Base-by-base conservation (phyloP, 92 coral and sea anemone genomes). In the Meandrina meandrites region DNA sequence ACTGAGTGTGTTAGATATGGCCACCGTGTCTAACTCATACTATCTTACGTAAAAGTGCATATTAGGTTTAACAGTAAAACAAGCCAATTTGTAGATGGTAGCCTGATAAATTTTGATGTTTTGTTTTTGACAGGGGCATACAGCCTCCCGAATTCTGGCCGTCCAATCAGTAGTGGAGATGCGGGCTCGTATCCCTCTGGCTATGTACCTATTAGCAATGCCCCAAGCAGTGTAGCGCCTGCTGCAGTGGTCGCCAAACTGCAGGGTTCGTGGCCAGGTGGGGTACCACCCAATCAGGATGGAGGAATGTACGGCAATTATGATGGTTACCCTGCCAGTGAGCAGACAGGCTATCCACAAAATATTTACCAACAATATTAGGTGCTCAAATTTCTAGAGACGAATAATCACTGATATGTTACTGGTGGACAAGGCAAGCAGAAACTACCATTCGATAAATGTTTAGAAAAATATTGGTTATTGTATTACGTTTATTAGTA, bases 231-330 rank as follows among this genome's bases (percentile, higher is more conserved):
- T 40, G 96, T 97, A 35, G 96, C 98, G 37, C 94, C 92, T 70
- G 92, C 94, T 19, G 90, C 98, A 14, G 98, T 95, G n/a, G 96
- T 97, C 24, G 95, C 99, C 4, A 97, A 97, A 58, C 89, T 97
- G 71, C 89, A 81, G 31, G 94, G 92, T 19, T 67, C 94, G 21
- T 97, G 99, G 99, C 99, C 98, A 17, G 95, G 94, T 10, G 98
- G 96, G 81, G 98, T 95, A 21, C 98, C 93, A 22, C 96, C 96
- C 6, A 87, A 76, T 31, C 98, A 93, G 53, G 99, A 96, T 88
- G 97, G 95, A 21, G 96, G 68, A 84, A 90, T 97, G 87, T 97
- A 97, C 75, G 97, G 98, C 18, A 91, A 81, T 81, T 97, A 90
- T 93, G 99, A 97, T 80, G 94, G 99, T 27, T 97, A 95, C 78